These are phyloP conservation scores for Phenganax stokvisi DNA, from an alignment of 92 coral and sea anemone genomes.

Conservation along the genomic window DNA sequence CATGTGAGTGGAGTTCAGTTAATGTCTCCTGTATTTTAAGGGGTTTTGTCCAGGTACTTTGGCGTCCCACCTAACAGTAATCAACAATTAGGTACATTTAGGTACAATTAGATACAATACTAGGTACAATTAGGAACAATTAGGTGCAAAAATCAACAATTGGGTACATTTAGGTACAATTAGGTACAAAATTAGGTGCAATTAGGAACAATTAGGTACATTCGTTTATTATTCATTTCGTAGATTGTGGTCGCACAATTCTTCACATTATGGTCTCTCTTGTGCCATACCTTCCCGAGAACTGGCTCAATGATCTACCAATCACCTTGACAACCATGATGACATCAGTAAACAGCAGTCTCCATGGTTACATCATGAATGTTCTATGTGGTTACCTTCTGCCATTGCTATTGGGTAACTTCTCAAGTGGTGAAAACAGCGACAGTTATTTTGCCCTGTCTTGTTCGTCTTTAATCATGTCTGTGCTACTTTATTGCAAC, in stretches of 20 bases:
- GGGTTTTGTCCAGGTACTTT: too few relatives aligned
- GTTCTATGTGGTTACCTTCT: slow-evolving; percentile 84
- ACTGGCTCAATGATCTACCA: slow-evolving; percentile 73
- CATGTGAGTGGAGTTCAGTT: too few relatives aligned
- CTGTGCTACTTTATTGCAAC: slow-evolving; percentile 80
- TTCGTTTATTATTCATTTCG: neutral
- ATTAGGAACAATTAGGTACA: too few relatives aligned
- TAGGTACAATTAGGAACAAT: too few relatives aligned
- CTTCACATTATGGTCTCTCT: slow-evolving; percentile 83
- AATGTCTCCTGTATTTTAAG: too few relatives aligned
- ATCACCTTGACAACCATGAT: slow-evolving; percentile 74
- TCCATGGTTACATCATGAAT: slow-evolving; percentile 70
- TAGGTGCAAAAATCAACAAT: too few relatives aligned
- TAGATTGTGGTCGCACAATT: slow-evolving; percentile 90
- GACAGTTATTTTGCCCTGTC: slow-evolving; percentile 73
- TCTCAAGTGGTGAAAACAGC: slow-evolving; percentile 45
- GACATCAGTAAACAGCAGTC: slow-evolving; percentile 61
- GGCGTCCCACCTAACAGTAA: too few relatives aligned
- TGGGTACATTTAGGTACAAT: too few relatives aligned
- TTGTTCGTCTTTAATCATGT: slow-evolving; percentile 85
- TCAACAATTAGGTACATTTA: too few relatives aligned
- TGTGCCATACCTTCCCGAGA: slow-evolving; percentile 83
- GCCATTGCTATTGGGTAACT: slow-evolving; percentile 62
- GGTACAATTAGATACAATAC: too few relatives aligned
- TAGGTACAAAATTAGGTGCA: too few relatives aligned